Evolutionary conservation across 2,888 invertebrate genomes (phyloP).

Genomic region (Chloromyia formosa): DNA sequence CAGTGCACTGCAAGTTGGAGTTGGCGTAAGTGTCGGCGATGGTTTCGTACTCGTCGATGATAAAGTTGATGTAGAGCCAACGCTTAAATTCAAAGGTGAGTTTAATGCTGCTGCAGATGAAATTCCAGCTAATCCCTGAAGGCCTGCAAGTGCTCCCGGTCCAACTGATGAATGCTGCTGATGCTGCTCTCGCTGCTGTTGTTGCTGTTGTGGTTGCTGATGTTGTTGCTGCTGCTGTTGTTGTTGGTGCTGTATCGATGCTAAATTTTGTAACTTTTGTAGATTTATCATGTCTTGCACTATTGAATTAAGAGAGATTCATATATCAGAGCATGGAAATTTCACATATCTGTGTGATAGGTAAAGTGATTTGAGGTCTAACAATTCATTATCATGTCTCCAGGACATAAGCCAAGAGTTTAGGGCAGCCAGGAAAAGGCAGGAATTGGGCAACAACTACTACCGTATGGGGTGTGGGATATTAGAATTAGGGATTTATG

Average conservation of each 20-base stretch:
- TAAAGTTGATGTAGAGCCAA: slow-evolving; percentile 66
- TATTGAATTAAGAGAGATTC: slow-evolving; percentile 51
- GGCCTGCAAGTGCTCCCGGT: slow-evolving; percentile 70
- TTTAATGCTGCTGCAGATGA: slow-evolving; percentile 72
- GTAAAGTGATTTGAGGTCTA: slow-evolving; percentile 41
- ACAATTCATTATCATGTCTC: slow-evolving; percentile 42
- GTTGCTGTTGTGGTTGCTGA: slow-evolving; percentile 67
- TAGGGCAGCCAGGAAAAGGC: background rate
- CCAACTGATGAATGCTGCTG: slow-evolving; percentile 64
- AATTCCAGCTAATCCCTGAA: slow-evolving; percentile 67
- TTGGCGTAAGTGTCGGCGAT: slow-evolving; percentile 67
- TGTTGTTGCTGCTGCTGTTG: slow-evolving; percentile 56
- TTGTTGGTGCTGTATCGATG: slow-evolving; percentile 73
- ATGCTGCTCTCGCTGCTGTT: slow-evolving; percentile 56
- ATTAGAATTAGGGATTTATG: slow-evolving; percentile 24
- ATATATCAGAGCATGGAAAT: slow-evolving; percentile 49
- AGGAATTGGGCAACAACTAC: background rate
- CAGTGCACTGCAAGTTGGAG: slow-evolving; percentile 63
- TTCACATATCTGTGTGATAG: slow-evolving; percentile 41
- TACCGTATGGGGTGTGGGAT: background rate
- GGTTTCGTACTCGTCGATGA: slow-evolving; percentile 67
- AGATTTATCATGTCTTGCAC: slow-evolving; percentile 66
- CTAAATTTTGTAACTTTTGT: slow-evolving; percentile 80
- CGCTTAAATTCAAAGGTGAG: slow-evolving; percentile 84
- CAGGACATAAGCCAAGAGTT: slow-evolving; percentile 23